Evolutionary conservation across 2,797 vertebrate species (phyloP), one percentile per base, ranked within the genome.

Genomic region (Lophura swinhoii): DNA sequence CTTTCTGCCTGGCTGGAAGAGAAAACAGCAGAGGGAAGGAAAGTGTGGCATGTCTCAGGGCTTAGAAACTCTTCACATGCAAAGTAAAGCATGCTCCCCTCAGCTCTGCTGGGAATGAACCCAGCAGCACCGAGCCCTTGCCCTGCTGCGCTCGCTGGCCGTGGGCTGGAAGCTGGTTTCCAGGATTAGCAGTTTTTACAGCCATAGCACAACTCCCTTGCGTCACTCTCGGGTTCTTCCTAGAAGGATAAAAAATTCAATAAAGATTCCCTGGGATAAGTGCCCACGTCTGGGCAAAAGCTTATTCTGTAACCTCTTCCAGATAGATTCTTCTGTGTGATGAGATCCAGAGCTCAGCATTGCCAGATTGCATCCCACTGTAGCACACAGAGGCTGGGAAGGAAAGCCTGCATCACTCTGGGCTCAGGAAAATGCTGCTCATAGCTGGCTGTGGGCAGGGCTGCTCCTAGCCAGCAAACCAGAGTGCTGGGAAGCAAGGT

Each of bases 121-220:
- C 60, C 31, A 14, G 33, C 60, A 17, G 17, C 2, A 0, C 82
- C 0, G 0, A 4, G 4, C 48, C 62, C 67, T 78, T 53, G 46
- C 41, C 60, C 60, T 81, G 16, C 86, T 84, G 62, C 22, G 4
- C 51, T 10, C 22, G 4, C 51, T 10, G 29, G 35, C 31, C 22
- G 4, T 10, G n/a, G 73, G 55, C 62, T 78, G 60, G 31, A 53
- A 73, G 13, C 16, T 12, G 10, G 48, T 53, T 66, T 48, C 63
- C 63, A 14, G 33, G 33, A 31, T 70, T 51, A 62, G 44, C 11
- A 0, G 16, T 21, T 46, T 88, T 37, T 51, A n/a, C 4, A 78
- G 33, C 62, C 37, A 0, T 4, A 12, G 28, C 17, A 1, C 1
- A 59, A 17, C 68, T 86, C 44, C 35, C 26, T 29, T 14, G 10